These are phyloP conservation scores for Rotaria magnacalcarata DNA, from an alignment of 2,888 invertebrate species.

Conservation along the genomic window DNA sequence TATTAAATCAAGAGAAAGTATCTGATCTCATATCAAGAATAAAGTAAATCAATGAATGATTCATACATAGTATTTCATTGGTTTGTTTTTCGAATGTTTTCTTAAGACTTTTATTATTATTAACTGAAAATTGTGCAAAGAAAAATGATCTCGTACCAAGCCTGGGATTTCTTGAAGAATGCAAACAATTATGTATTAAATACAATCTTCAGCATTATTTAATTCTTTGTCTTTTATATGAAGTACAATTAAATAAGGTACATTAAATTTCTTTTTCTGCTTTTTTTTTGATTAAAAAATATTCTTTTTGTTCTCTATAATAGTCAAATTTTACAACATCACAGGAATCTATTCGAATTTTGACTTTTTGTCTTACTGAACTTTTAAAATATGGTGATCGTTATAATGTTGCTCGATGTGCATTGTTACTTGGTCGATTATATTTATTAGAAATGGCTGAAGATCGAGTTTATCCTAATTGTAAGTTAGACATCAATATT, in stretches of 20 bases:
- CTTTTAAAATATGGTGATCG: conserved; percentile 24
- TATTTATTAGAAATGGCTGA: conserved; percentile 9
- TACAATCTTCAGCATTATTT: conserved; percentile 17
- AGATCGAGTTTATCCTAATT: neutral
- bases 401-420: conserved; percentile 22
- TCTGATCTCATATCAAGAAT: conserved; percentile 21
- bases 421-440: neutral
- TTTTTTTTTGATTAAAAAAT: neutral
- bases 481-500: neutral
- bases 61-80: too few species aligned
- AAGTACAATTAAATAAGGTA: conserved; percentile 35
- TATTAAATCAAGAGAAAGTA: conserved; percentile 20
- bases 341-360: neutral
- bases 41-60: neutral
- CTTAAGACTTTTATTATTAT: conserved; percentile 27
- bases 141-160: conserved; percentile 26
- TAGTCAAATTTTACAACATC: neutral
- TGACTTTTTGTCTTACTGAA: conserved; percentile 16
- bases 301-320: neutral
- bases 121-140: conserved; percentile 35
- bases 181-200: conserved; percentile 28
- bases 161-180: conserved; percentile 29
- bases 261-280: neutral
- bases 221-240: conserved; percentile 10
- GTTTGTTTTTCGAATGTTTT: too few species aligned